Evolutionary conservation across 2,797 vertebrate species (phyloP), one percentile per base, ranked within the genome.

Genomic region (Xenentodon cancila): DNA sequence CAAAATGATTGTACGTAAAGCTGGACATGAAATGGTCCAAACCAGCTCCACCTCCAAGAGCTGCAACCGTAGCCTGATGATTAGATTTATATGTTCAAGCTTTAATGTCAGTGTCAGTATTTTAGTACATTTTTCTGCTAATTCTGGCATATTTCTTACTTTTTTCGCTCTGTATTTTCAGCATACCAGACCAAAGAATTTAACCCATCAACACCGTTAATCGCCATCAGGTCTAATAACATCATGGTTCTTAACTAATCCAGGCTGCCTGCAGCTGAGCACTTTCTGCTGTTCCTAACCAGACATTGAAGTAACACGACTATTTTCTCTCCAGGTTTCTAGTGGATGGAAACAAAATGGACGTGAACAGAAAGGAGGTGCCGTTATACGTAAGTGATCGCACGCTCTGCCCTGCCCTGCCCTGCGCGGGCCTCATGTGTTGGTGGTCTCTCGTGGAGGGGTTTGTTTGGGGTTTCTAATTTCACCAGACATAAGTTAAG

Each of bases 301-400:
- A 17, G n/a, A 48, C 21, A 9, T 52, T 58, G 16, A 17, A 25
- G 45, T 82, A 73, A 81, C 43, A 6, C 21, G 46, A 43, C 21
- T 71, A 1, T 82, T 77, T 82, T 57, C 48, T 84, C 59, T 52
- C 2, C 59, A 89, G 87, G 67, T 88, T 32, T 90, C 82, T 75
- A 71, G 59, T 90, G 94, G 92, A 93, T 94, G 93, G 85, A 9
- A 64, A 84, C 84, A 92, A 87, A 84, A 96, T 96, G 95, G 94
- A 96, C 92, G 63, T 95, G 88, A 95, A 90, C 92, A 93, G 90
- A 88, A 51, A 71, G 64, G 91, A 95, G 90, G 94, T 92, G 69
- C 96, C 95, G 89, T 93, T 96, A 74, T 96, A 96, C 64, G 95
- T 96, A 93, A 91, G 91, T 92, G 18, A 22, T n/a, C 8, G 0